phyloP scores from a whole-genome alignment of 2,888 invertebrate species.

The Plemyria rubiginata region DNA sequence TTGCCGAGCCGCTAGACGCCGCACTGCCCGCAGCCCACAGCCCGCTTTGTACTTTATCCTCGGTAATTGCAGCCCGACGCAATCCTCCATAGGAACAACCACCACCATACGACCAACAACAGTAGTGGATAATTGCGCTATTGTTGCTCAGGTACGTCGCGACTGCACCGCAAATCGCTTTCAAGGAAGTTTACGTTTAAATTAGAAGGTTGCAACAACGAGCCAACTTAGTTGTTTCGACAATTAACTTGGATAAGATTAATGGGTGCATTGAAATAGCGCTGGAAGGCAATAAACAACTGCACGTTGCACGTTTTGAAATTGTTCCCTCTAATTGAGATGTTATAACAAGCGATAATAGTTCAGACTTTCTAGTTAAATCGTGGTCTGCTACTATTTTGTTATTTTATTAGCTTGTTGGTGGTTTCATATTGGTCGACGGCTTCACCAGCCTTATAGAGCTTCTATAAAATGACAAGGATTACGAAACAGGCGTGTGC shows the following conservation, averaged over 20 bases:
- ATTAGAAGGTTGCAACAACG: constrained; percentile 68
- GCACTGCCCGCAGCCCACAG: constrained; percentile 63
- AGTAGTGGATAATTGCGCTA: constrained; percentile 79
- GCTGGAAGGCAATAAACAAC: constrained; percentile 53
- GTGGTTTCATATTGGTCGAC: too few relatives aligned
- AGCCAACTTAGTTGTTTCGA: constrained; percentile 68
- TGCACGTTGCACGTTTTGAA: constrained; percentile 45
- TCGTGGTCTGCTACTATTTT: constrained; percentile 10
- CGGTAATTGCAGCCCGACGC: constrained; percentile 74
- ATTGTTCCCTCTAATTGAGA: constrained; percentile 34
- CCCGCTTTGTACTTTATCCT: constrained; percentile 76
- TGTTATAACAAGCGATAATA: constrained; percentile 31
- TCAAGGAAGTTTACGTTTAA: constrained; percentile 65
- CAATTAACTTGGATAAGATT: constrained; percentile 74
- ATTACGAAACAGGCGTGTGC: too few relatives aligned
- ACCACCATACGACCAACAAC: constrained; percentile 69
- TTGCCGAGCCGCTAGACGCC: constrained; percentile 65
- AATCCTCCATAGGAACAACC: constrained; percentile 60
- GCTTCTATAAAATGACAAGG: too few relatives aligned
- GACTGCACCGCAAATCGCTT: constrained; percentile 66
- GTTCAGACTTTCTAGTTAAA: constrained; percentile 27
- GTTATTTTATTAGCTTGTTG: not conserved
- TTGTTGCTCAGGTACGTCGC: constrained; percentile 69
- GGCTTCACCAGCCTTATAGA: not conserved
- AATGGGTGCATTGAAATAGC: constrained; percentile 61